Evolutionary conservation across 2,888 invertebrate genomes (phyloP).

Genomic region (Helleia helle): DNA sequence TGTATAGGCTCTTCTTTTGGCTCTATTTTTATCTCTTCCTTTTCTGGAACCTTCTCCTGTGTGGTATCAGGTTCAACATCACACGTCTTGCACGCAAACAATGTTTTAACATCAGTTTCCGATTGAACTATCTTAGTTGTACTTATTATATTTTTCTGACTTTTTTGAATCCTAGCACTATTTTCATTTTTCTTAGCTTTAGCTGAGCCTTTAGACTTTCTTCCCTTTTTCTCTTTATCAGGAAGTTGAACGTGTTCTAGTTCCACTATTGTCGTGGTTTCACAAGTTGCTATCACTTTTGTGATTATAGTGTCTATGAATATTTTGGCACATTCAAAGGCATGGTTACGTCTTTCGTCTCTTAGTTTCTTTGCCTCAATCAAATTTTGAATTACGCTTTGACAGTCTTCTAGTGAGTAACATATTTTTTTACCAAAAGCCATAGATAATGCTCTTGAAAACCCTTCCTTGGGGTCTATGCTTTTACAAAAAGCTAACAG

Average conservation of each 20-base stretch:
- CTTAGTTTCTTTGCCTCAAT: conserved; percentile 47
- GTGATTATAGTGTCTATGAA: conserved; percentile 42
- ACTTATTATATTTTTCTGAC: conserved; percentile 27
- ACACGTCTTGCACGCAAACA: conserved; percentile 52
- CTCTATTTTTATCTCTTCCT: conserved; percentile 40
- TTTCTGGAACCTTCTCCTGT: conserved; percentile 32
- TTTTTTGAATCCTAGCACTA: conserved; percentile 39
- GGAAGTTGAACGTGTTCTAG: conserved; percentile 36
- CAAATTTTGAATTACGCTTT: conserved; percentile 53
- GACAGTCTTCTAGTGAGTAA: conserved; percentile 55
- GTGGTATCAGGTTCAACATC: conserved; percentile 30
- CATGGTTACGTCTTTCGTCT: conserved; percentile 50
- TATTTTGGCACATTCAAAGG: conserved; percentile 39
- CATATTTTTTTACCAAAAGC: conserved; percentile 71
- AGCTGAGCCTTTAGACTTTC: conserved; percentile 31
- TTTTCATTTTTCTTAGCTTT: conserved; percentile 35
- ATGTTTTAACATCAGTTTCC: conserved; percentile 37
- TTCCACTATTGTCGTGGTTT: conserved; percentile 47
- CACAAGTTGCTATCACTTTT: conserved; percentile 44
- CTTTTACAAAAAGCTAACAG: conserved; percentile 77
- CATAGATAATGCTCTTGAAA: conserved; percentile 72
- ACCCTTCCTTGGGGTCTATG: conserved; percentile 64
- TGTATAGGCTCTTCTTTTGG: conserved; percentile 30
- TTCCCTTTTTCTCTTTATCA: conserved; percentile 37
- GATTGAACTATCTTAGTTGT: conserved; percentile 36